Evolutionary conservation across 1,140 invertebrate genomes (phyloP).

Genomic region (Laupala kohalensis): DNA sequence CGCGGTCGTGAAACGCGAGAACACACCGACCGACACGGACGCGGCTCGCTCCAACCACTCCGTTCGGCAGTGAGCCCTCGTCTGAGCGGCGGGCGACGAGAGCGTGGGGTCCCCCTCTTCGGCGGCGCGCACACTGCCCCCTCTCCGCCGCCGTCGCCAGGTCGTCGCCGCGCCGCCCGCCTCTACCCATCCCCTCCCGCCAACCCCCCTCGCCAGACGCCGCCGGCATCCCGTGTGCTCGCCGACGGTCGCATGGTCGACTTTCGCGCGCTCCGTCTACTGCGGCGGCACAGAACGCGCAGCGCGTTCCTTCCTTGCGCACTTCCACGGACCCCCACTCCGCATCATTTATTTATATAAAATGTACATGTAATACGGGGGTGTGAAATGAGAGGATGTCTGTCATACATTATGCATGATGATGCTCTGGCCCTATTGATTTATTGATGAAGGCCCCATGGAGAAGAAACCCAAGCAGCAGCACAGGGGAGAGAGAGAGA

Average conservation of each 20-base stretch:
- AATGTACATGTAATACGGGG: conserved; percentile 19
- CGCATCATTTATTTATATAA: conserved; percentile 20
- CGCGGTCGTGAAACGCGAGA: background rate
- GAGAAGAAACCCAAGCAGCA: background rate
- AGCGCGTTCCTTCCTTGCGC: conserved; percentile 1
- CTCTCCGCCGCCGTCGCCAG: conserved; percentile 16
- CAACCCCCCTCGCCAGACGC: background rate
- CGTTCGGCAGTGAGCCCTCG: conserved; percentile 12
- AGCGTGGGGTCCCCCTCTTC: background rate
- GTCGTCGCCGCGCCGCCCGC: conserved; percentile 12
- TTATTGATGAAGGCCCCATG: conserved; percentile 17
- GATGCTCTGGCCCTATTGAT: conserved; percentile 17
- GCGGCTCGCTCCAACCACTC: background rate
- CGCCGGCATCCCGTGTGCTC: conserved; percentile 10
- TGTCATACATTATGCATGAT: conserved; percentile 18
- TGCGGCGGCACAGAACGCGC: background rate
- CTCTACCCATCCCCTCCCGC: too few relatives aligned
- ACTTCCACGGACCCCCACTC: conserved; percentile 3
- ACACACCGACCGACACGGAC: background rate
- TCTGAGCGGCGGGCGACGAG: conserved; percentile 16
- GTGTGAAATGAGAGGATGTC: conserved; percentile 18
- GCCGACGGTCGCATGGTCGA: conserved; percentile 15
- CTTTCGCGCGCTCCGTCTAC: conserved; percentile 14
- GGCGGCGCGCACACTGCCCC: background rate
- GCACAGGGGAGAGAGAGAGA: background rate